Conservation (phyloP, 2,797 vertebrate species). For the Coilia nasus region DNA sequence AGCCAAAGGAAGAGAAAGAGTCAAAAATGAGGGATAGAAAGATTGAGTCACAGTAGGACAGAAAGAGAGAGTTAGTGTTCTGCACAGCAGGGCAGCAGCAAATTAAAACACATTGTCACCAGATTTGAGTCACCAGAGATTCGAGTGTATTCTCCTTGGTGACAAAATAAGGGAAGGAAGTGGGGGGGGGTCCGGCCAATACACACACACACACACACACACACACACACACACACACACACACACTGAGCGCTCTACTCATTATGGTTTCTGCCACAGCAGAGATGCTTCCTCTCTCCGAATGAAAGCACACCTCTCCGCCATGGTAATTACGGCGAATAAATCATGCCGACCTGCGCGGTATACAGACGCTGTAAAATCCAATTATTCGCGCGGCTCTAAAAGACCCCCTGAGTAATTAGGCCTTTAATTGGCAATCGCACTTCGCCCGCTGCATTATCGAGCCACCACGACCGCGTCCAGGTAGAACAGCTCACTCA, state of each 20-base stretch:
- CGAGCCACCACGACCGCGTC: not conserved
- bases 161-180: too few species aligned
- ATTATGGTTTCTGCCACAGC: too few species aligned
- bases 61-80: not conserved
- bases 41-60: not conserved
- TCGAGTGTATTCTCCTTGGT: not conserved
- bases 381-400: conserved; percentile 38
- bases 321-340: not conserved
- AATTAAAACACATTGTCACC: not conserved
- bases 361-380: conserved; percentile 19
- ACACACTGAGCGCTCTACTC: too few species aligned
- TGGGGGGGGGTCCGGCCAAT: too few species aligned
- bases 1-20: not conserved
- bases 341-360: not conserved
- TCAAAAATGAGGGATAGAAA: too few species aligned
- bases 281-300: too few species aligned
- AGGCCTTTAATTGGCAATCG: conserved; percentile 44
- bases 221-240: too few species aligned
- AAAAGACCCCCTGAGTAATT: conserved; percentile 36
- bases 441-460: conserved; percentile 37
- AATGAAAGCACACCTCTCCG: not conserved
- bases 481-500: not conserved
- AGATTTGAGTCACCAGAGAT: too few species aligned
- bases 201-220: too few species aligned
- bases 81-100: not conserved